Percentiles rank a stretch among this genome's conserved stretches.
Conservation (phyloP, 2,113 vertebrate species). For the Takifugu flavidus region DNA sequence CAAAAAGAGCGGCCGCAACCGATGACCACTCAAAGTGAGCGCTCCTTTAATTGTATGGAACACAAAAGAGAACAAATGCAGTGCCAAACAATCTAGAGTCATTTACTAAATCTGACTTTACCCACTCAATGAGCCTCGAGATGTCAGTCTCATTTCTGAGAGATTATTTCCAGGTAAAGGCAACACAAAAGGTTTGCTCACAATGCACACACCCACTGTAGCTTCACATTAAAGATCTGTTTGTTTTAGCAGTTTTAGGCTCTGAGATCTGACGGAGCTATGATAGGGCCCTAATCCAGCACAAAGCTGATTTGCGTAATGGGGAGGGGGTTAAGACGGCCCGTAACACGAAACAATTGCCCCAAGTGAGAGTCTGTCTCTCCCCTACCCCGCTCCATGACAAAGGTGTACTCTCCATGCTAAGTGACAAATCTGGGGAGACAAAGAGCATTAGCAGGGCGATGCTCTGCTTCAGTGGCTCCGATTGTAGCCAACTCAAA, state of each 20-base stretch:
- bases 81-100: too few relatives aligned
- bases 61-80: not conserved
- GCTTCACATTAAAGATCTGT: conserved; percentile 53
- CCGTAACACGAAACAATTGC: conserved; percentile 72
- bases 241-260: conserved; percentile 61
- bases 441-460: conserved; percentile 74
- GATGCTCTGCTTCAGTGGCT: conserved; percentile 70
- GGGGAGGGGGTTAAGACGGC: conserved; percentile 55
- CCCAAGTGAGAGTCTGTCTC: conserved; percentile 64
- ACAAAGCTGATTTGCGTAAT: conserved; percentile 70
- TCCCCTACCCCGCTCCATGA: conserved; percentile 67
- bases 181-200: not conserved
- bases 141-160: not conserved
- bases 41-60: not conserved
- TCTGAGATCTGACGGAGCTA: conserved; percentile 58
- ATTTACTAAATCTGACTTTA: too few relatives aligned
- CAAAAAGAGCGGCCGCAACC: not conserved
- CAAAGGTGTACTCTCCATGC: conserved; percentile 74
- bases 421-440: conserved; percentile 74
- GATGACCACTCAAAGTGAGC: not conserved
- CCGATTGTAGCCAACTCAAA: conserved; percentile 73
- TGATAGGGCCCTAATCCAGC: conserved; percentile 71
- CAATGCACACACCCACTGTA: conserved; percentile 14
- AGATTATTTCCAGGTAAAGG: conserved; percentile 30
- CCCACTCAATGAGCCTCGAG: too few relatives aligned